These are phyloP conservation scores for Galendromus occidentalis DNA, from an alignment of 1,140 invertebrate genomes.

Conservation along the genomic window DNA sequence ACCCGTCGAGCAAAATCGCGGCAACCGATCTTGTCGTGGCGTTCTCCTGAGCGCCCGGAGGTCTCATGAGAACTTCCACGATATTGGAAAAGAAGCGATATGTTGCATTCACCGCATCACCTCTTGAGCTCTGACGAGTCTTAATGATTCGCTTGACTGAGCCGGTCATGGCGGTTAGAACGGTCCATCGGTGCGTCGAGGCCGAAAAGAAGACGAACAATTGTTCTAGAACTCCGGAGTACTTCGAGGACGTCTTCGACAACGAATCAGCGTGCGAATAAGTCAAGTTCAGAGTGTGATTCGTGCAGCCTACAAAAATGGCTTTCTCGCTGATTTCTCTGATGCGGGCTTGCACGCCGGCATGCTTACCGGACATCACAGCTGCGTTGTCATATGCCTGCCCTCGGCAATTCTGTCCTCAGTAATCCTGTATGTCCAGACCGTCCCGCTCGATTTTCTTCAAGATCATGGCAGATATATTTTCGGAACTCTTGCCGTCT, in stretches of 20 bases:
- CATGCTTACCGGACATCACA: slow-evolving; percentile 19
- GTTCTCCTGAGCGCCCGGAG: not conserved
- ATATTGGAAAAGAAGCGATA: not conserved
- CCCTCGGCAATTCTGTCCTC: slow-evolving; percentile 18
- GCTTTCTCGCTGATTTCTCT: not conserved
- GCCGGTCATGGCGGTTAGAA: not conserved
- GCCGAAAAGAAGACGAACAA: too few relatives aligned
- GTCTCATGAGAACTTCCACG: not conserved
- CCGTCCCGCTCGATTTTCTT: slow-evolving; percentile 12
- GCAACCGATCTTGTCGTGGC: not conserved
- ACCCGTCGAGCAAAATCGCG: too few relatives aligned
- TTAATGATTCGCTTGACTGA: slow-evolving; percentile 6
- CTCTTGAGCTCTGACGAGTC: slow-evolving; percentile 12
- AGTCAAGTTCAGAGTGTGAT: slow-evolving; percentile 12
- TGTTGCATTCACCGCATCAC: not conserved
- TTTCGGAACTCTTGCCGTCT: slow-evolving; percentile 8
- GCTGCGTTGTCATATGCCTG: slow-evolving; percentile 21
- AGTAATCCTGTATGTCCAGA: slow-evolving; percentile 17
- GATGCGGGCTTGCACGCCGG: slow-evolving; percentile 15
- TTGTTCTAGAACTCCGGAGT: too few relatives aligned
- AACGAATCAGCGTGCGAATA: not conserved
- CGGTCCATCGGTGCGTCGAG: too few relatives aligned
- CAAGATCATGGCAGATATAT: not conserved
- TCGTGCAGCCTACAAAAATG: not conserved
- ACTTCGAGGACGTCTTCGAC: too few relatives aligned